phyloP scores from a whole-genome alignment of 2,113 vertebrate species.

The Thryonomys swinderianus region DNA sequence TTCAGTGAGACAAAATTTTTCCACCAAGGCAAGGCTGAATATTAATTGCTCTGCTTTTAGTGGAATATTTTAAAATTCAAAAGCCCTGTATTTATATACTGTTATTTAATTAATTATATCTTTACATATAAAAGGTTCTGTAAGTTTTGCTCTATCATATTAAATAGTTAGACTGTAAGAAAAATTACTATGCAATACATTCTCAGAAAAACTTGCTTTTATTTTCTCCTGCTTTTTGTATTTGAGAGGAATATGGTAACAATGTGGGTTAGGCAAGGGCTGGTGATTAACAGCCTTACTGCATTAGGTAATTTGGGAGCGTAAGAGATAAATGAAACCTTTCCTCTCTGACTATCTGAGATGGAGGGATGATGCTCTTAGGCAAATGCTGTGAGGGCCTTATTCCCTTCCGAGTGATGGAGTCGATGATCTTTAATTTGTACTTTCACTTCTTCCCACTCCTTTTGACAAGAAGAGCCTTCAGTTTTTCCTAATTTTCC shows the following conservation, averaged over 20 bases:
- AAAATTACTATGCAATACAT: neutral
- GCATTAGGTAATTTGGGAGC: neutral
- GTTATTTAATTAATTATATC: neutral
- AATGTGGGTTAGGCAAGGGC: rapidly evolving
- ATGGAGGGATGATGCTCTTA: neutral
- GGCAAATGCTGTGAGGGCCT: neutral
- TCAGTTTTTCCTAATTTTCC: neutral
- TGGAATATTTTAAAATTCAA: constrained; percentile 37
- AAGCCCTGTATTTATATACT: neutral
- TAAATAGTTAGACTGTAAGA: constrained; percentile 39
- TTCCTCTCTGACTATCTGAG: neutral
- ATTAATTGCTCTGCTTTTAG: neutral
- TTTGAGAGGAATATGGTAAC: neutral
- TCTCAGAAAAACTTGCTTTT: neutral
- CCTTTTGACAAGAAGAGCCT: neutral
- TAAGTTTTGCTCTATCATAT: neutral
- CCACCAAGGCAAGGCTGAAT: neutral
- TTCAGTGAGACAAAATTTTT: neutral
- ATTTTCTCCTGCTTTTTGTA: neutral
- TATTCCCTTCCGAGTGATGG: neutral
- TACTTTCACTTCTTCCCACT: neutral
- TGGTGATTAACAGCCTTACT: neutral
- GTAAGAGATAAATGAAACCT: neutral
- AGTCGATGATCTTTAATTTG: neutral
- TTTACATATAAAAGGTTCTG: constrained; percentile 9